Base-by-base conservation (phyloP, 1,140 invertebrate species). In the Melitaea cinxia region DNA sequence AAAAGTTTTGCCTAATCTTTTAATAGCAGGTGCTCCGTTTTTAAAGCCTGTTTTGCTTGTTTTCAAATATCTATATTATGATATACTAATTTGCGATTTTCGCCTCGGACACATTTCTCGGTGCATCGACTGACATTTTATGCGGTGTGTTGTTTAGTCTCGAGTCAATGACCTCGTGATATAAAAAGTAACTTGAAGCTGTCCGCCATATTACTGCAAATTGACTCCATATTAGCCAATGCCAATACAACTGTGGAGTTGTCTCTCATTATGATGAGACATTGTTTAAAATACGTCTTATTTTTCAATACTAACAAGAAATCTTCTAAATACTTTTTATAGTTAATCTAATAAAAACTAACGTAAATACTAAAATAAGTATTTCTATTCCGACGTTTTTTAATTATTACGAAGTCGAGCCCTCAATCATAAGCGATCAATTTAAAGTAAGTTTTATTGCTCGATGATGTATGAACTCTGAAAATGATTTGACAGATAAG, bases 161-260 rank as follows among this genome's bases (percentile, higher is more conserved):
- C 52, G 54, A 67, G 81, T 86, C 86, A 81, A 75, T 65, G 84
- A 84, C 78, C 83, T 77, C 73, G 54, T 70, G 66, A 72, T 80
- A 75, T 82, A 86, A 85, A 85, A 89, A 84, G 84, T 85, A 80
- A 80, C 81, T 78, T 64, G 86, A 82, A 82, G 75, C 77, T 73
- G 78, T 74, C 73, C 68, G 71, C 60, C 76, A 78, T 72, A 84
- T 77, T 79, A 80, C 80, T 85, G 82, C 85, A 87, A 86, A 89
- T 84, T 82, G 81, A 85, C 69, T 74, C 85, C 85, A 84, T 88
- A 84, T 80, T 65, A 65, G 73, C 60, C 71, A 73, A 72, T 67
- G 72, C 62, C 70, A 42, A 61, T 71, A 69, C 62, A 37, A 54
- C 54, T 62, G 47, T 53, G 39, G 33, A 47, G 19, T 54, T 54